phyloP scores from a whole-genome alignment of 2,113 vertebrate species.

The Cygnus buccinator region DNA sequence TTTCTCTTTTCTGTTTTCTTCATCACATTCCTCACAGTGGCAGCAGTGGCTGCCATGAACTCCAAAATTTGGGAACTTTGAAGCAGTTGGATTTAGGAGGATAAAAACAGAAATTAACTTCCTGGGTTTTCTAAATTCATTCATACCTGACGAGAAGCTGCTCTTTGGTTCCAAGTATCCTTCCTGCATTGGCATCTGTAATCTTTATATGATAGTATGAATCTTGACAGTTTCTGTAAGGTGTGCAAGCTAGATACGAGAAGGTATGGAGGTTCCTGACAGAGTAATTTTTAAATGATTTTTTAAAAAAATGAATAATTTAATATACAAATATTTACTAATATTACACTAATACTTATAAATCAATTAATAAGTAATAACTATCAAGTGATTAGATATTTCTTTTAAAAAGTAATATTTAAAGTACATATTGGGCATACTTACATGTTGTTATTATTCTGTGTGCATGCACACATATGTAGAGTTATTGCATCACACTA shows the following conservation, averaged over 20 bases:
- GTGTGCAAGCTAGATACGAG: not conserved
- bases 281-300: not conserved
- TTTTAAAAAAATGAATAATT: accelerated
- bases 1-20: not conserved
- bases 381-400: no score
- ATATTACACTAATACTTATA: not conserved
- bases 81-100: not conserved
- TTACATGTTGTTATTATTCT: not conserved
- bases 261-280: not conserved
- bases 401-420: not conserved
- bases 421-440: not conserved
- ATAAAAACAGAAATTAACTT: not conserved
- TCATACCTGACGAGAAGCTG: not conserved
- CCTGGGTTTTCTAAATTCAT: not conserved
- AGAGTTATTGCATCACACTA: not conserved
- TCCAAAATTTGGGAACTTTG: not conserved
- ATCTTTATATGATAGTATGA: not conserved
- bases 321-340: no score
- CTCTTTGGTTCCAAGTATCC: not conserved
- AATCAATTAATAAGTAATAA: not conserved
- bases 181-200: not conserved
- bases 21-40: not conserved
- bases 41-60: not conserved
- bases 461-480: not conserved
- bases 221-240: not conserved